Evolutionary conservation across 2,888 invertebrate species (phyloP).

Genomic region (Drosophila tripunctata): DNA sequence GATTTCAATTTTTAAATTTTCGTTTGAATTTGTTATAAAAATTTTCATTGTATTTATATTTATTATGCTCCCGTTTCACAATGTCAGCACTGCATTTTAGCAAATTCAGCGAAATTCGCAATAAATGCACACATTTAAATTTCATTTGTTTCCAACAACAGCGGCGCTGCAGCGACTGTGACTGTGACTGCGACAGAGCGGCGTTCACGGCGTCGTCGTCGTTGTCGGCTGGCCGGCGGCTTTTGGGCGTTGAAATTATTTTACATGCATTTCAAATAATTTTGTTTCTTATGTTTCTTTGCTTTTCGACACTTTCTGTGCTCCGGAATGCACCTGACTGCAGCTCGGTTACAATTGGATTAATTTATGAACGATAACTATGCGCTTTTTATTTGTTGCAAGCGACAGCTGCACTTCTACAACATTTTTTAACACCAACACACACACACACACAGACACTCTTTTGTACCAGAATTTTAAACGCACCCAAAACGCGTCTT

Average conservation of each 20-base stretch:
- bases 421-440: slow-evolving; percentile 54
- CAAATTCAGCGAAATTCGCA: slow-evolving; percentile 51
- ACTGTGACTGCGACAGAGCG: no score
- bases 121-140: slow-evolving; percentile 53
- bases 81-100: slow-evolving; percentile 53
- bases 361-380: slow-evolving; percentile 18
- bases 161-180: slow-evolving; percentile 35
- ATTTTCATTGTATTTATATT: slow-evolving; percentile 45
- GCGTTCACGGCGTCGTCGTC: slow-evolving; percentile 27
- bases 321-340: slow-evolving; percentile 20
- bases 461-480: no score
- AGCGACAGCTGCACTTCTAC: slow-evolving; percentile 72
- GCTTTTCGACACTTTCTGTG: slow-evolving; percentile 8
- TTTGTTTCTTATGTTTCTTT: slow-evolving; percentile 7
- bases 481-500: slow-evolving; percentile 65
- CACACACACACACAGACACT: slow-evolving; percentile 35
- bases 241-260: slow-evolving; percentile 71
- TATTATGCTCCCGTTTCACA: slow-evolving; percentile 61
- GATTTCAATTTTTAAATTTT: slow-evolving; percentile 45
- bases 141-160: slow-evolving; percentile 64
- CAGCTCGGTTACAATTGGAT: slow-evolving; percentile 32
- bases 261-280: slow-evolving; percentile 45
- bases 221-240: slow-evolving; percentile 65
- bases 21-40: slow-evolving; percentile 42
- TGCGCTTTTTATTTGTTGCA: slow-evolving; percentile 65